Conservation (phyloP, 2,113 vertebrate genomes). For the Arothron firmamentum region DNA sequence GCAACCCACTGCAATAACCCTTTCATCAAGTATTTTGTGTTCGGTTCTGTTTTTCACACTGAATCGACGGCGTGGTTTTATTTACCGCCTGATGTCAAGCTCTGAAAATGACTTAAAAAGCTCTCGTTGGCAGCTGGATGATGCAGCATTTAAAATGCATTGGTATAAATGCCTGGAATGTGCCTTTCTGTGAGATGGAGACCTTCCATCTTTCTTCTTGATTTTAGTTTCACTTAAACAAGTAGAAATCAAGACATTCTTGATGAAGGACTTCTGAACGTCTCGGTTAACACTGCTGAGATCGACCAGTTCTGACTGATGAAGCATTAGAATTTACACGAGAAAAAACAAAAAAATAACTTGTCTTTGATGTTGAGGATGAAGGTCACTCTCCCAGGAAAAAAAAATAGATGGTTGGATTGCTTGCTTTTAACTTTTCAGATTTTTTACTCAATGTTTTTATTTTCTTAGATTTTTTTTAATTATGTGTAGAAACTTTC, state of each 20-base stretch:
- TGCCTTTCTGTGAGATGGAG: too few relatives aligned
- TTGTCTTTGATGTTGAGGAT: too few relatives aligned
- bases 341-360: too few relatives aligned
- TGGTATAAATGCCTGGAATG: too few relatives aligned
- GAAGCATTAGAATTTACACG: not conserved
- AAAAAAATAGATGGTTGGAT: not conserved
- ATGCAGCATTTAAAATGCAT: not conserved
- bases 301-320: constrained; percentile 14
- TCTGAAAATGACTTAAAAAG: constrained; percentile 12
- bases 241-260: too few relatives aligned
- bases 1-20: constrained; percentile 41
- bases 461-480: not conserved
- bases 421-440: too few relatives aligned
- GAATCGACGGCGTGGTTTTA: constrained; percentile 20
- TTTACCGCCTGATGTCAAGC: constrained; percentile 15
- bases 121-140: constrained; percentile 2
- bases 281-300: not conserved
- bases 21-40: constrained; percentile 14
- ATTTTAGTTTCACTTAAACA: too few relatives aligned
- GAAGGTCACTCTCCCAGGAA: too few relatives aligned
- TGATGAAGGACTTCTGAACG: too few relatives aligned
- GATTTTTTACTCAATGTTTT: not conserved
- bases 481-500: too few relatives aligned
- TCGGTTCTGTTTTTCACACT: constrained; percentile 1
- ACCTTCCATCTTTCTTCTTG: too few relatives aligned